Evolutionary conservation across 2,888 invertebrate genomes (phyloP).

Genomic region (Leistus spinibarbis): DNA sequence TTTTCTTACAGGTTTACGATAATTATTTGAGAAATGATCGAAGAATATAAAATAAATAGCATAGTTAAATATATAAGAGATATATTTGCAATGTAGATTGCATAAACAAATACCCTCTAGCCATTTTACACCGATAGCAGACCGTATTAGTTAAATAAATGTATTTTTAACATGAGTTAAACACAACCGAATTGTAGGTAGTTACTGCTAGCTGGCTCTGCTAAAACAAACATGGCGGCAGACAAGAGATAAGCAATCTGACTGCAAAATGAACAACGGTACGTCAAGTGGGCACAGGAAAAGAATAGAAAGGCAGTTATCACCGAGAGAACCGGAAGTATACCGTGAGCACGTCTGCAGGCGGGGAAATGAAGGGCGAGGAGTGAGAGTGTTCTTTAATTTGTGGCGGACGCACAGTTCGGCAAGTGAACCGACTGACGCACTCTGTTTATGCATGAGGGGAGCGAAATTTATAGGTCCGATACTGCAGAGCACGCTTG

Average conservation of each 20-base stretch:
- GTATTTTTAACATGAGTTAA: background rate
- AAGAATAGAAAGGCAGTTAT: background rate
- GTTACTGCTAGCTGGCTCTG: background rate
- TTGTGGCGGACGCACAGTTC: conserved; percentile 31
- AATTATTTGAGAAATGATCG: too few species aligned
- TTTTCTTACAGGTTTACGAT: too few species aligned
- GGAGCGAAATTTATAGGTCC: conserved; percentile 22
- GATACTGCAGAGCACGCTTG: background rate
- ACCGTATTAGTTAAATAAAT: background rate
- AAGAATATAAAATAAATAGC: too few species aligned
- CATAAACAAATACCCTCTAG: background rate
- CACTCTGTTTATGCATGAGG: conserved; percentile 26
- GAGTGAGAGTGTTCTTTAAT: conserved; percentile 12
- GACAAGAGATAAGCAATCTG: background rate
- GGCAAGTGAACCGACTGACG: conserved; percentile 23
- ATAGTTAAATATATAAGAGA: too few species aligned
- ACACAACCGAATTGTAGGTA: background rate
- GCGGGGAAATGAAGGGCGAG: background rate
- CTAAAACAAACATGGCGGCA: background rate
- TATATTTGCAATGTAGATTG: background rate
- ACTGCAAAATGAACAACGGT: background rate
- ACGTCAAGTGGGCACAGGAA: background rate
- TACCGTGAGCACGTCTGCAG: background rate
- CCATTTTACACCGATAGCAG: too few species aligned
- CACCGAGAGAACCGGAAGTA: background rate